Base-by-base conservation (phyloP, 2,888 invertebrate species). In the Athalia circularis region DNA sequence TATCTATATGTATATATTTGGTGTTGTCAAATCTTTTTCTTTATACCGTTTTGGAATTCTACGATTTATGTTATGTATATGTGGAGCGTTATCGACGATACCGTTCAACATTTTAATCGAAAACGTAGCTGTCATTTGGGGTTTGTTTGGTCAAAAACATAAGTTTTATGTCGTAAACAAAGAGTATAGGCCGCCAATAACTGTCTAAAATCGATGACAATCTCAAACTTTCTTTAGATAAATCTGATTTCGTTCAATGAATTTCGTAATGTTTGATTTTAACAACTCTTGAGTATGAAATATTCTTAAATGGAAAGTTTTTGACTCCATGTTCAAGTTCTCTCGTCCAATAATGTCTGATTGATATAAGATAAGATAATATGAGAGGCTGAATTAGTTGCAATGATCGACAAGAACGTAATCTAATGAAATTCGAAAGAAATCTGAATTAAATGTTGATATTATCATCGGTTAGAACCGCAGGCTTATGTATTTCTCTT, bases 81-180 rank as follows among this genome's bases (percentile, higher is more conserved):
- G 94, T 80, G 98, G 97, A 64, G 97, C 98, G 4, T 92, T 98
- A 70, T 94, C 96, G 79, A 97, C 97, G 78, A 97, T 98, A 90
- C 98, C 98, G 15, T 95, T 98, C 84, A 98, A 98, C 92, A 93
- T 98, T 85, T 92, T 97, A 78, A 97, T 98, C 85, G 98, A 99
- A 91, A 98, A 98, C 91, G 93, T 97, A 83, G 98, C 98, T 78
- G 98, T 98, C 54, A 94, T 98, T 82, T 97, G 98, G 96, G 98
- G 98, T 57, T 92, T 98, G 59, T 93, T 98, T 84, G 97, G 98
- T 13, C 96, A 97, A 88, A 99, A 99, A 91, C 96, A 98, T 92
- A 97, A 97, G 91, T 99, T 99, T 92, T 99, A 98, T 91, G 95
- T 99, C 86, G 98, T 99, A 76, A 97, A 98, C 91, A 99, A 99